phyloP scores from a whole-genome alignment of 2,888 invertebrate genomes.

The Ethmia dodecea region DNA sequence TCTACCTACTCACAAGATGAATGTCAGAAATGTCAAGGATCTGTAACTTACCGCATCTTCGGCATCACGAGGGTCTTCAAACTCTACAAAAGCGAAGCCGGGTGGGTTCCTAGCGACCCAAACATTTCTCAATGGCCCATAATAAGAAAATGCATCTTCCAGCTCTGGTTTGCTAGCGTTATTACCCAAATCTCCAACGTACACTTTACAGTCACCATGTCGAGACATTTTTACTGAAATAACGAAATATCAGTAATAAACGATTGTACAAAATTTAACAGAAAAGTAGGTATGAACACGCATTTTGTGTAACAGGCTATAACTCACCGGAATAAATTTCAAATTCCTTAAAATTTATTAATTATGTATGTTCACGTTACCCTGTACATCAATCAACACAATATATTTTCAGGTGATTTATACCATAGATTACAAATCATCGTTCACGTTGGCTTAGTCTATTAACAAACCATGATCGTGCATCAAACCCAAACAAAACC shows the following conservation, averaged over 20 bases:
- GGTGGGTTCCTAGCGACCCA: conserved; percentile 99
- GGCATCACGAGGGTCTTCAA: conserved; percentile 94
- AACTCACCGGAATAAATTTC: too few relatives aligned
- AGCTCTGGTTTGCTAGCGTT: conserved; percentile 95
- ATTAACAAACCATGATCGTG: too few relatives aligned
- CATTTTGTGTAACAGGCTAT: too few relatives aligned
- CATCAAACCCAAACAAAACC: too few relatives aligned
- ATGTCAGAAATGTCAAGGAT: neutral
- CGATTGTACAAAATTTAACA: neutral
- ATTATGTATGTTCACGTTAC: too few relatives aligned
- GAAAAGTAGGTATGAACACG: too few relatives aligned
- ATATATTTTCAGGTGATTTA: too few relatives aligned
- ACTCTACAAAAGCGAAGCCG: conserved; percentile 96
- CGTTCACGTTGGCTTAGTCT: too few relatives aligned
- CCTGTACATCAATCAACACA: too few relatives aligned
- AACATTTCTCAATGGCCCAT: conserved; percentile 94
- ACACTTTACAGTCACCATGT: conserved; percentile 94
- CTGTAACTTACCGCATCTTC: conserved; percentile 87
- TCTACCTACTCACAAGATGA: too few relatives aligned
- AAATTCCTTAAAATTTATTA: too few relatives aligned
- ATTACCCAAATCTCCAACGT: conserved; percentile 96
- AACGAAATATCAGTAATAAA: neutral
- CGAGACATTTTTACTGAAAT: conserved; percentile 80
- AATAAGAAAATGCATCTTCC: conserved; percentile 95
- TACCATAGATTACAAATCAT: too few relatives aligned